These are phyloP conservation scores for Scleropages formosus DNA, from an alignment of 2,797 vertebrate species.

Conservation along the genomic window DNA sequence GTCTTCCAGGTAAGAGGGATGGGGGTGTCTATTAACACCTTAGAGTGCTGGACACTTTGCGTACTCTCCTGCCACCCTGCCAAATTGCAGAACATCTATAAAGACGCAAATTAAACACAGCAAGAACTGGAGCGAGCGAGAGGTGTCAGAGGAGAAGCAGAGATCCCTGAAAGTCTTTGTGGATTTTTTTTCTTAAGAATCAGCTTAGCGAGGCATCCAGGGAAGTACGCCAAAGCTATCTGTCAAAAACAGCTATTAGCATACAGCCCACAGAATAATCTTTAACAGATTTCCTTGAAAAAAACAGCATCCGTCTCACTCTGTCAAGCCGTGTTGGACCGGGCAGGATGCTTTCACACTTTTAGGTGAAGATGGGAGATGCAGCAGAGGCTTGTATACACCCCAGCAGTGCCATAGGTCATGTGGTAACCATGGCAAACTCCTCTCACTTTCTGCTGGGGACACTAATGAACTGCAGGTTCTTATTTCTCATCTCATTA, in stretches of 20 bases:
- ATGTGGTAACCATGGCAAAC: slow-evolving; percentile 6
- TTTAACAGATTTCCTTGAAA: slow-evolving; percentile 14
- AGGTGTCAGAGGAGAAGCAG: background rate
- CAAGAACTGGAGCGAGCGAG: background rate
- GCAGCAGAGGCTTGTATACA: background rate
- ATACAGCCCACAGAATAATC: background rate
- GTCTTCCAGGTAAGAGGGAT: background rate
- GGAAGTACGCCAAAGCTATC: slow-evolving; percentile 9
- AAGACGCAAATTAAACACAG: background rate
- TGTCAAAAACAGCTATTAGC: slow-evolving; percentile 1
- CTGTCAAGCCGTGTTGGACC: background rate
- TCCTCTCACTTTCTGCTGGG: background rate
- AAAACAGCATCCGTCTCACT: background rate
- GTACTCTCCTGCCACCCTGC: background rate
- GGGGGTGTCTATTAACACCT: background rate
- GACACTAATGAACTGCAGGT: slow-evolving; percentile 17
- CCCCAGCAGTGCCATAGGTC: background rate
- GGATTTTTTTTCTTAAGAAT: background rate
- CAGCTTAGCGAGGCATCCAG: background rate
- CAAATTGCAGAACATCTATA: background rate
- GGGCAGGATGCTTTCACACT: background rate
- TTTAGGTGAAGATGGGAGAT: slow-evolving; percentile 14
- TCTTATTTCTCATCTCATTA: slow-evolving; percentile 22
- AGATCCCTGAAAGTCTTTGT: background rate
- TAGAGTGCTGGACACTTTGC: background rate